Evolutionary conservation across 2,113 vertebrate genomes (phyloP), one percentile per base, ranked within the genome.

Genomic region (Chaetura pelagica): DNA sequence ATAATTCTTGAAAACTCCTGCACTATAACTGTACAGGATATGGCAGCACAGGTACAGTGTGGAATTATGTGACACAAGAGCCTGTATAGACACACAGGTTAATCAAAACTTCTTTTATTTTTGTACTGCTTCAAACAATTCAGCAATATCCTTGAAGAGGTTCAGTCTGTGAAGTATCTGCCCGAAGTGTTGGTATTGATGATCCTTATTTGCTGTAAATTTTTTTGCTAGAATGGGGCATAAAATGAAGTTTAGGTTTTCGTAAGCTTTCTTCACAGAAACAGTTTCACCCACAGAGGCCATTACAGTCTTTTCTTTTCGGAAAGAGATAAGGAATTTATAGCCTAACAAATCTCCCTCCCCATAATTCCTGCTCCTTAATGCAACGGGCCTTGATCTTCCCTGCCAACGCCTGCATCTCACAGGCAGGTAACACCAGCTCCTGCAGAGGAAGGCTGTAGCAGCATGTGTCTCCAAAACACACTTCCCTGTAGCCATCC

Each of bases 251-350:
- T 58, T 52, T 29, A 83, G 19, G 7, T 72, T 58, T 73, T 34
- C 5, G 0, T 42, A 51, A 68, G 49, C 49, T 63, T 66, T 88
- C 71, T 32, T 76, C 26, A 30, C 42, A 49, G 64, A 57, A 73
- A 58, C 0, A 3, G 29, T 82, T 91, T 86, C 55, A 73, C 26
- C 8, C 44, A 42, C 10, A 42, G 40, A 64, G 55, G 30, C 1
- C 6, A 74, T 68, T 38, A 48, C 2, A 42, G 10, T 9, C 9
- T 30, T 85, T 38, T 49, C 20, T 4, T 75, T 79, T 55, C 19
- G 38, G 63, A 75, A 86, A 82, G 61, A 59, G 55, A 55, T 89
- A 42, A 88, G 34, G 71, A 59, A 61, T 74, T 63, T 83, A 87
- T 35, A 93, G 62, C 17, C 38, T 55, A 55, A 59, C 38, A 80